phyloP scores from a whole-genome alignment of 2,888 invertebrate genomes.

The Drosophila maculinotata region DNA sequence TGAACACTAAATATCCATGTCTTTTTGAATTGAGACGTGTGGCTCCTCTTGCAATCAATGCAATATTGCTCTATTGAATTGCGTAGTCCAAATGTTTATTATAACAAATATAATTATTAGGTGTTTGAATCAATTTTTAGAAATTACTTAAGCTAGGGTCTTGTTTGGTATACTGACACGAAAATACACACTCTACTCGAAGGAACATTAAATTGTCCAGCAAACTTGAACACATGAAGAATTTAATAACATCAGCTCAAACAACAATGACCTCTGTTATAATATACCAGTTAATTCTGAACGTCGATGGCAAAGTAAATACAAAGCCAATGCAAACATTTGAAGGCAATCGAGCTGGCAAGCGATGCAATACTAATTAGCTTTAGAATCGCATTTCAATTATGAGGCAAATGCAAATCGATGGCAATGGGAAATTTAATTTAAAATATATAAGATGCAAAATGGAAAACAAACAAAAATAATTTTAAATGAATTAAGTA shows the following conservation, averaged over 20 bases:
- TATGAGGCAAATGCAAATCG: neutral
- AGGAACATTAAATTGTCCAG: too few species aligned
- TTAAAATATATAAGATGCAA: constrained; percentile 5
- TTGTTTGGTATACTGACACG: too few species aligned
- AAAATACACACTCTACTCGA: too few species aligned
- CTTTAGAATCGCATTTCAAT: constrained; percentile 13
- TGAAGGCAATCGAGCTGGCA: constrained; percentile 35
- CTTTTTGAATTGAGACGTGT: too few species aligned
- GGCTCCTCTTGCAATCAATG: too few species aligned
- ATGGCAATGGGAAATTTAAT: constrained; percentile 1
- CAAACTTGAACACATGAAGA: too few species aligned
- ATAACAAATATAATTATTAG: too few species aligned
- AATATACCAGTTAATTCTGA: neutral
- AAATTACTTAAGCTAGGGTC: too few species aligned
- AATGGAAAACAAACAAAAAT: neutral
- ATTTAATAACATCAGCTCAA: neutral
- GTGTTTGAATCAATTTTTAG: too few species aligned
- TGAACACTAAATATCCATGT: too few species aligned
- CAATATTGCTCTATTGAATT: too few species aligned
- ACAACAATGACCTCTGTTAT: constrained; percentile 9
- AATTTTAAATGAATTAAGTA: constrained; percentile 1
- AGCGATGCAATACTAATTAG: constrained; percentile 25
- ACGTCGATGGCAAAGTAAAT: constrained; percentile 6
- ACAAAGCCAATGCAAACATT: constrained; percentile 1
- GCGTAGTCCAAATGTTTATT: too few species aligned